Conservation (phyloP, 1,140 invertebrate genomes). For the Philotrypesis tridentata region DNA sequence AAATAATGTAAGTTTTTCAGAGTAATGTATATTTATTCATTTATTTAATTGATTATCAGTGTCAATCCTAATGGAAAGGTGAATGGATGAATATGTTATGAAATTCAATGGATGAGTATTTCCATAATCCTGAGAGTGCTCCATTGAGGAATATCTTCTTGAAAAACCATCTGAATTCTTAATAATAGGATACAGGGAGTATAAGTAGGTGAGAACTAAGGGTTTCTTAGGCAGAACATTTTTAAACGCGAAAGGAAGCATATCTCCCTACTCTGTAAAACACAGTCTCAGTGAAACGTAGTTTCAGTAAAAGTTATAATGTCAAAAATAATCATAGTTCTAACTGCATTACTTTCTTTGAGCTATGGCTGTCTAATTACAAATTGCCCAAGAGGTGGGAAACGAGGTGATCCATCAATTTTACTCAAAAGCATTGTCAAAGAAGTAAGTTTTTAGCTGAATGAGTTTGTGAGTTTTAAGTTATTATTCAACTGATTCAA, state of each 20-base stretch:
- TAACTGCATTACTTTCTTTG: slow-evolving; percentile 54
- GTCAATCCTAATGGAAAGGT: slow-evolving; percentile 48
- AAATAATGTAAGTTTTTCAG: slow-evolving; percentile 44
- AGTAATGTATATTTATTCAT: slow-evolving; percentile 33
- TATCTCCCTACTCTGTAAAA: slow-evolving; percentile 13
- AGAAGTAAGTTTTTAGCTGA: slow-evolving; percentile 59
- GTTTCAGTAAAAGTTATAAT: slow-evolving; percentile 45
- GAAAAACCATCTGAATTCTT: slow-evolving; percentile 56
- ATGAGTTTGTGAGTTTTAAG: not conserved
- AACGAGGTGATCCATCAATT: slow-evolving; percentile 67
- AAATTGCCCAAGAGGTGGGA: slow-evolving; percentile 75
- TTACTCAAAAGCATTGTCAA: slow-evolving; percentile 59
- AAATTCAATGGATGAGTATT: slow-evolving; percentile 57
- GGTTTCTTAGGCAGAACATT: slow-evolving; percentile 53
- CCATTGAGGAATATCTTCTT: slow-evolving; percentile 53
- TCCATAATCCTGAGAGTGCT: slow-evolving; percentile 67
- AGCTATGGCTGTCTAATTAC: slow-evolving; percentile 72
- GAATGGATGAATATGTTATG: slow-evolving; percentile 49
- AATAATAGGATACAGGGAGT: slow-evolving; percentile 55
- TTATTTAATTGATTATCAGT: slow-evolving; percentile 37
- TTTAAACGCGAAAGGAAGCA: slow-evolving; percentile 37
- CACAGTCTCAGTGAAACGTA: slow-evolving; percentile 31
- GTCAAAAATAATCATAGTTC: slow-evolving; percentile 51
- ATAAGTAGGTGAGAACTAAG: slow-evolving; percentile 58
- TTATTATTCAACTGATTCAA: too few species aligned